Percentiles rank a stretch among this genome's conserved stretches.
These are phyloP conservation scores for Chloroceryle amazona DNA, from an alignment of 2,797 vertebrate genomes.

Conservation along the genomic window DNA sequence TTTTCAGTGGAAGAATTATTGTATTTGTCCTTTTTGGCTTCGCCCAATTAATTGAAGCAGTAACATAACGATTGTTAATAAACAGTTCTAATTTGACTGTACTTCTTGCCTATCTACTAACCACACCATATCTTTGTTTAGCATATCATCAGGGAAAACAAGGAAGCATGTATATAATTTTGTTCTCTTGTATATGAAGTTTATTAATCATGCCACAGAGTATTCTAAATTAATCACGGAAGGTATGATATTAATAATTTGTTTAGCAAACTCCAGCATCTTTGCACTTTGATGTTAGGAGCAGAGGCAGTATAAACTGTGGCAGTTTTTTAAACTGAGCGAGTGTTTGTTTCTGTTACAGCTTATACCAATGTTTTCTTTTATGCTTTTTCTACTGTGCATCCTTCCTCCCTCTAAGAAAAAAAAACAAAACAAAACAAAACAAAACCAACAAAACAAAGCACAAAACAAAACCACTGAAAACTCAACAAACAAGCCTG, in stretches of 20 bases:
- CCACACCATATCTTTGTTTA: slow-evolving; percentile 57
- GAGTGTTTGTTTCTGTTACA: slow-evolving; percentile 51
- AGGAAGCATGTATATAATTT: slow-evolving; percentile 57
- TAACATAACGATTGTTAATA: slow-evolving; percentile 57
- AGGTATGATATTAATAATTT: slow-evolving; percentile 70
- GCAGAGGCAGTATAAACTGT: not conserved
- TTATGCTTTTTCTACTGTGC: not conserved
- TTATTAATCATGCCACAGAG: slow-evolving; percentile 74
- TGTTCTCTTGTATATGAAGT: slow-evolving; percentile 68
- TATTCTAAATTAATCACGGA: slow-evolving; percentile 70
- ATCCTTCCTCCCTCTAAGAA: slow-evolving; percentile 26
- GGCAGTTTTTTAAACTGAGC: not conserved
- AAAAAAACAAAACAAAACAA: not conserved
- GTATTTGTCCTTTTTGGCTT: slow-evolving; percentile 76
- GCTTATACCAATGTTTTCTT: slow-evolving; percentile 21
- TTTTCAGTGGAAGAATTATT: slow-evolving; percentile 74
- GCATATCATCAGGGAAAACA: slow-evolving; percentile 57
- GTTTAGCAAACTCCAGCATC: slow-evolving; percentile 58
- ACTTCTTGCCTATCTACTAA: slow-evolving; percentile 63
- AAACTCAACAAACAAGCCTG: slow-evolving; percentile 10
- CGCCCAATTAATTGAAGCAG: slow-evolving; percentile 75
- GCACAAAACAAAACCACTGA: not conserved
- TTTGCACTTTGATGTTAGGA: slow-evolving; percentile 48
- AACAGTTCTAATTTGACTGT: slow-evolving; percentile 52
- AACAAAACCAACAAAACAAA: not conserved